Evolutionary conservation across 2,113 vertebrate species (phyloP), one percentile per base, ranked within the genome.

Genomic region (Rattus rattus): DNA sequence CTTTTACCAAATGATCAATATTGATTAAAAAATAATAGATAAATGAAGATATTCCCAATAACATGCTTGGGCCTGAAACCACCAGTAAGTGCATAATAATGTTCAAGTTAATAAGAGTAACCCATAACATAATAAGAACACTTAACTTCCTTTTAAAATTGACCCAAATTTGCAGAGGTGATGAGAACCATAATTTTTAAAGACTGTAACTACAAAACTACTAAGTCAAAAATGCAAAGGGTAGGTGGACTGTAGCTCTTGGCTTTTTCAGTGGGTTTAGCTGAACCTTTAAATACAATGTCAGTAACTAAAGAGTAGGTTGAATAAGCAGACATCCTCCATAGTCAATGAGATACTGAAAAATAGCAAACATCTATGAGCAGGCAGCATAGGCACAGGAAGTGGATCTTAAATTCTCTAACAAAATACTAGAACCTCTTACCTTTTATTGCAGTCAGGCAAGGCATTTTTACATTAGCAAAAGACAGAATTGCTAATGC

Each of bases 281-380:
- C 56, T 56, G 96, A 83, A 63, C 77, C 72, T 96, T 94, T 88
- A 95, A 94, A 77, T 85, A 43, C 6, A 69, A 8, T 39, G 10
- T 92, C 88, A 81, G 28, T 72, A 67, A 93, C 30, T 90, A 39
- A n/a, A 86, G 24, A 16, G 4, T 54, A 26, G 49, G 20, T 67
- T 88, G 36, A 70, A 54, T 6, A 26, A 93, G 24, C 7, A 83
- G 30, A 49, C 19, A 86, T 70, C 26, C 33, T 3, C 5, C 54
- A 52, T 2, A 83, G 9, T 84, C 63, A 33, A 0, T 56, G 47
- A 84, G 56, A 77, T 28, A 26, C 70, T 73, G 63, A 69, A 63
- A 81, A 70, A 90, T 6, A 80, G 43, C 61, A 81, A 92, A 88
- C 6, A 49, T 49, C 70, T 69, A 49, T 9, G 30, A 52, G 43